Base-by-base conservation (phyloP, 2,888 invertebrate species). In the Chaetoderma sp. region DNA sequence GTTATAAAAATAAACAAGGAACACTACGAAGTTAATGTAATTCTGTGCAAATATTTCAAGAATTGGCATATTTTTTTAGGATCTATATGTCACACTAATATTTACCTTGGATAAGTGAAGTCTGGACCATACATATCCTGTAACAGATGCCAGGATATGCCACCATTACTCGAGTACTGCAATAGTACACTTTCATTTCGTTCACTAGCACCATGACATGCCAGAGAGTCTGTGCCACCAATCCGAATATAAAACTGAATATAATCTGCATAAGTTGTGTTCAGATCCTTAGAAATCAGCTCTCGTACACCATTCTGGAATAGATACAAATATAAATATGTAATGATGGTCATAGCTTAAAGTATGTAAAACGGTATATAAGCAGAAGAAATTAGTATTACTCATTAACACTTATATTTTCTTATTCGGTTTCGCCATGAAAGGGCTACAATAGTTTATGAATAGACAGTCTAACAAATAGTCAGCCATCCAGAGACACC, bases 91-190 rank as follows among this genome's bases (percentile, higher is more conserved):
- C n/a, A n/a, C n/a, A n/a, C n/a, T 23, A 49, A 3, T 2, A 28
- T 58, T 63, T 69, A 85, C 86, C 74, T 82, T 27, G 85, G 75
- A 39, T 65, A 58, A 50, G 75, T 73, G 59, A 79, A 80, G 58
- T 79, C 75, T 28, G 75, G 66, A 39, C 78, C 78, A 23, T 79
- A 74, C 44, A 86, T 70, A 67, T 87, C 86, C 64, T 83, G 79
- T 39, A 87, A 70, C 3, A 84, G 73, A 21, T 72, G 68, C 86
- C 87, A 87, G 16, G 78, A 81, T 36, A 82, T 80, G 0, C 87
- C 86, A 1, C 84, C 86, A 75, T 87, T 79, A 45, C 68, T 78
- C 10, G 86, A 85, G 76, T 80, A 86, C 73, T 86, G 85, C 23
- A 87, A 65, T 18, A 87, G 74, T 1, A 87, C 78, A 8, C 84